Conservation (phyloP, 1,140 invertebrate genomes). For the Anastatus disparis region DNA sequence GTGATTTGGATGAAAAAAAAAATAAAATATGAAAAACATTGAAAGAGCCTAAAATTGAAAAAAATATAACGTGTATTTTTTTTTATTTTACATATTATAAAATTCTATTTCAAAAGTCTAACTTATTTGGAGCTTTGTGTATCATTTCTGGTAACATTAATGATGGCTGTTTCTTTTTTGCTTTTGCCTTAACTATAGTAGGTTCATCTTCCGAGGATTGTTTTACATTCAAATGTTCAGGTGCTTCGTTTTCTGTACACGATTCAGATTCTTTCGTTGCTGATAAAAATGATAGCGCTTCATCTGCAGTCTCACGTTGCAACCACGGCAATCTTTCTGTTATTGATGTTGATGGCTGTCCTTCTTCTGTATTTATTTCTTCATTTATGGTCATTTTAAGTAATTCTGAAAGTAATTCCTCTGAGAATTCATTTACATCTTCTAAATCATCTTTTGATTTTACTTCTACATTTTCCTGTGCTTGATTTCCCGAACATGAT, state of each 20-base stretch:
- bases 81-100: slow-evolving; percentile 10
- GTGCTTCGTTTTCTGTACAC: too few species aligned
- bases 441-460: not conserved
- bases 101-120: slow-evolving; percentile 35
- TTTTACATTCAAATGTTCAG: slow-evolving; percentile 5
- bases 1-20: slow-evolving; percentile 19
- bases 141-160: slow-evolving; percentile 39
- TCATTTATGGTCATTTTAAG: too few species aligned
- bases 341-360: too few species aligned
- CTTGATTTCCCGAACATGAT: too few species aligned
- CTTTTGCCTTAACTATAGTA: slow-evolving; percentile 20
- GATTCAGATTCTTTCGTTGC: too few species aligned
- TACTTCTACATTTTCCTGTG: not conserved
- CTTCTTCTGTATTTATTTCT: too few species aligned
- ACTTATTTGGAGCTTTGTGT: slow-evolving; percentile 35
- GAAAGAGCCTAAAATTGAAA: slow-evolving; percentile 17
- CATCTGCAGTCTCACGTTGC: too few species aligned
- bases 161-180: slow-evolving; percentile 4
- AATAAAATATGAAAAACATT: slow-evolving; percentile 29
- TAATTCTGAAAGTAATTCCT: too few species aligned
- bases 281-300: too few species aligned
- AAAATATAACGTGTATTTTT: slow-evolving; percentile 8
- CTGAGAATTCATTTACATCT: too few species aligned
- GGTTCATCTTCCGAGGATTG: not conserved
- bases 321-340: too few species aligned